Percentiles rank a stretch among this genome's conserved stretches.
Evolutionary conservation across 35 echinoderm and acorn worm species (phyloP).

Genomic region (Acanthaster planci): DNA sequence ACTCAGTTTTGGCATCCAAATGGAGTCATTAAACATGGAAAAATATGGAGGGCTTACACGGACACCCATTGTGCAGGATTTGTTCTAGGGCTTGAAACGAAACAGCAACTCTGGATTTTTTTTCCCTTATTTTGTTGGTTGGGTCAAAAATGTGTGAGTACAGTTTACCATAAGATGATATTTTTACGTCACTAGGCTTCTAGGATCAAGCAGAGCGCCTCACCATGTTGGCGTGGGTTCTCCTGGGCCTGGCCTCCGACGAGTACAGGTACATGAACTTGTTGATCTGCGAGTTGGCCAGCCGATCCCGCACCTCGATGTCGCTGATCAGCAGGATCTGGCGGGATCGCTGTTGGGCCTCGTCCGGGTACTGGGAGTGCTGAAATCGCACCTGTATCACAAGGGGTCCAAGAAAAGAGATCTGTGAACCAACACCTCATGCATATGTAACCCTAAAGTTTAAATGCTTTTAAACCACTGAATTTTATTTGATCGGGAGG

Average conservation of each 20-base stretch:
- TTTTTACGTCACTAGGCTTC: neutral
- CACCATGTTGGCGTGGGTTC: constrained; percentile 91
- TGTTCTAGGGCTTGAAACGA: too few relatives aligned
- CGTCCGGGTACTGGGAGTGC: constrained; percentile 73
- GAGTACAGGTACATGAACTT: constrained; percentile 96
- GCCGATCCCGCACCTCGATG: constrained; percentile 86
- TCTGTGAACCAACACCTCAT: neutral
- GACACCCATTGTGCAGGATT: too few relatives aligned
- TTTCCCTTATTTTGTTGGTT: too few relatives aligned
- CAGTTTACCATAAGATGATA: neutral
- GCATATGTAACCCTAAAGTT: neutral
- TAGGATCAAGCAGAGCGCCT: neutral
- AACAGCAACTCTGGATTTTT: too few relatives aligned
- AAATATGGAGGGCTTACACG: too few relatives aligned
- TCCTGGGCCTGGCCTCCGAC: constrained; percentile 74
- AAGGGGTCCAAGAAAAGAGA: neutral
- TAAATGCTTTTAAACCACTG: too few relatives aligned
- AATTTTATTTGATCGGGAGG: too few relatives aligned
- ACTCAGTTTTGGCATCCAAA: too few relatives aligned
- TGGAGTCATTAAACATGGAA: too few relatives aligned
- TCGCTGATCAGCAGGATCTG: constrained; percentile 93
- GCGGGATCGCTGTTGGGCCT: constrained; percentile 70
- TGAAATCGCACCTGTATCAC: constrained; percentile 69
- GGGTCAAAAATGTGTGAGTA: neutral
- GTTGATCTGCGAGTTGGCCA: constrained; percentile 95